Conservation (phyloP, 1,140 invertebrate genomes). For the Galendromus occidentalis region DNA sequence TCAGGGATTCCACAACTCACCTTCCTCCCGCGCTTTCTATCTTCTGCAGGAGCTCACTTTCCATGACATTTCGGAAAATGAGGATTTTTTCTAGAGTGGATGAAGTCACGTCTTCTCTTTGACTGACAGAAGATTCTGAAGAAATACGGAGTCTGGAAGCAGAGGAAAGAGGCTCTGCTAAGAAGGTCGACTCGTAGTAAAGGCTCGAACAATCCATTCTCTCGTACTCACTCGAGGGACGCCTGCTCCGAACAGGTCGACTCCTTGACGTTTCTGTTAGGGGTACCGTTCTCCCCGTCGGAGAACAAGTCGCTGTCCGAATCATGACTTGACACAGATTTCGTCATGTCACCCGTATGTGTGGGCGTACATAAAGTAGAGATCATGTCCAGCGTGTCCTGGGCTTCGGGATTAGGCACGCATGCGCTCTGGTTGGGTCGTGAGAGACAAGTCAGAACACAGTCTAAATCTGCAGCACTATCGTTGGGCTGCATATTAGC, state of each 20-base stretch:
- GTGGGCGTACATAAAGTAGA: not conserved
- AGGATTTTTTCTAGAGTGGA: no score
- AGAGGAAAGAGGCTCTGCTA: no score
- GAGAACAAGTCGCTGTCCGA: constrained; percentile 2
- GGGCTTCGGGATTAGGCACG: not conserved
- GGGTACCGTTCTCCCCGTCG: not conserved
- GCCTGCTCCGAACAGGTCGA: not conserved
- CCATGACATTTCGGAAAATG: no score
- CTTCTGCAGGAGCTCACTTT: no score
- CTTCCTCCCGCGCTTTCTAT: no score
- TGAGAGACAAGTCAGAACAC: not conserved
- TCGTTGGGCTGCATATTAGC: not conserved
- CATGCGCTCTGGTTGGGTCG: not conserved
- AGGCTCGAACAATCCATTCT: no score
- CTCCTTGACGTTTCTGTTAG: not conserved
- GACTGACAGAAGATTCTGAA: no score
- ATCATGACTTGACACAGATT: not conserved
- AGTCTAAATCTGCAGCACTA: not conserved
- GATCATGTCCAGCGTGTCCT: not conserved
- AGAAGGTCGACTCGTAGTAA: no score
- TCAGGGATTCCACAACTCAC: no score
- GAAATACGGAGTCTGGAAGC: no score
- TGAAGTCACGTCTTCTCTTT: no score
- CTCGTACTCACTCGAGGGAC: constrained; percentile 5
- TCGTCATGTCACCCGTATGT: not conserved